Percentiles rank a stretch among this genome's conserved stretches.
These are phyloP conservation scores for Polyommatus iphigenia DNA, from an alignment of 2,888 invertebrate species.

Conservation along the genomic window DNA sequence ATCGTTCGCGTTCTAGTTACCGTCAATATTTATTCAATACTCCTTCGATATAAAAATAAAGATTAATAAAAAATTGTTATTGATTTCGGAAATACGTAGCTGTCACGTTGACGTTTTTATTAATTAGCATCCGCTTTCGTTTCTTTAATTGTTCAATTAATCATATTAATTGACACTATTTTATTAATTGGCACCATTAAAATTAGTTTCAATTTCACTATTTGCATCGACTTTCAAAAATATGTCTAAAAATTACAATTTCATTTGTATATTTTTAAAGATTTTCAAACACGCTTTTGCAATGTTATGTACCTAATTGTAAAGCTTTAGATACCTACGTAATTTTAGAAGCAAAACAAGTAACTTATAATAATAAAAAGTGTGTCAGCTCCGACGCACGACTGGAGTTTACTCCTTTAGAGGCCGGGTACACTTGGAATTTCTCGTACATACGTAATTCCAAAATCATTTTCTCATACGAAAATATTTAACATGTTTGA, in stretches of 20 bases:
- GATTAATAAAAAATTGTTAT: neutral
- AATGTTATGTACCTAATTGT: neutral
- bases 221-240: neutral
- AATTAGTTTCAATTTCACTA: too few species aligned
- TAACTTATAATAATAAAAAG: conserved; percentile 3
- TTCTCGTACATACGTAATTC: too few species aligned
- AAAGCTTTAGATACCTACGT: neutral
- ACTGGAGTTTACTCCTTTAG: too few species aligned
- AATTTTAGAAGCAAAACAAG: neutral
- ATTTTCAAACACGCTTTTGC: neutral
- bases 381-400: too few species aligned
- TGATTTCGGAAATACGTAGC: neutral
- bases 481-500: too few species aligned
- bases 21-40: conserved; percentile 9
- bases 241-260: neutral
- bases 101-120: neutral
- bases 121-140: too few species aligned
- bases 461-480: too few species aligned
- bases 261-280: neutral
- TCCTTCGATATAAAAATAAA: neutral
- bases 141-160: neutral
- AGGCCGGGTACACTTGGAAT: too few species aligned
- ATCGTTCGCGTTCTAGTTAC: conserved; percentile 1
- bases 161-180: neutral
- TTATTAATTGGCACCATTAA: neutral